phyloP scores from a whole-genome alignment of 2,113 vertebrate genomes.

The Trematomus loennbergii region DNA sequence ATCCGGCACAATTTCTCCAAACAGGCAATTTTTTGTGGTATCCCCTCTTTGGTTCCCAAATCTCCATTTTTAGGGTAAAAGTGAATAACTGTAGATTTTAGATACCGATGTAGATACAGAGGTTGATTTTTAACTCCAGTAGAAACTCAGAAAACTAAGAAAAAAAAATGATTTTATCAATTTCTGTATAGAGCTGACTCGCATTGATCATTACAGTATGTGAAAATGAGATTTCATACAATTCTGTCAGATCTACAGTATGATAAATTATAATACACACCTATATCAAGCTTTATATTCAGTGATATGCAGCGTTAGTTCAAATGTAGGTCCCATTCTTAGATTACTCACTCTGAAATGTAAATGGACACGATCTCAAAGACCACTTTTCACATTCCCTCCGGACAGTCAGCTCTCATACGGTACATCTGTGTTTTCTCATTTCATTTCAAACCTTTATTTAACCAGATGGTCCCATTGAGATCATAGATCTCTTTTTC shows the following conservation, averaged over 20 bases:
- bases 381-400: conserved; percentile 75
- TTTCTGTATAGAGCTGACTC: conserved; percentile 3
- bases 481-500: too few relatives aligned
- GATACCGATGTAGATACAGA: background rate
- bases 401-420: conserved; percentile 41
- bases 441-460: too few relatives aligned
- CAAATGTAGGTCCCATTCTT: conserved; percentile 17
- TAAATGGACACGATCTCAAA: conserved; percentile 41
- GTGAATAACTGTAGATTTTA: conserved; percentile 21
- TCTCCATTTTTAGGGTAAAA: conserved; percentile 23
- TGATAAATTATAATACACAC: background rate
- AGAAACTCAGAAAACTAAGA: background rate
- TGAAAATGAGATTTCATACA: background rate
- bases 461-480: too few relatives aligned
- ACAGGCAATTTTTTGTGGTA: background rate
- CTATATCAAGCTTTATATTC: background rate
- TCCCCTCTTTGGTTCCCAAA: conserved; percentile 30
- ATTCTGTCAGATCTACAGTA: conserved; percentile 5
- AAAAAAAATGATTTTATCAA: background rate
- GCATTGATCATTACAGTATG: background rate
- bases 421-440: conserved; percentile 4
- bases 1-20: conserved; percentile 2
- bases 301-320: conserved; percentile 14
- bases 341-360: conserved; percentile 15
- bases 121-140: background rate